Conservation (phyloP, 2,113 vertebrate genomes). For the Callocephalon fimbriatum region DNA sequence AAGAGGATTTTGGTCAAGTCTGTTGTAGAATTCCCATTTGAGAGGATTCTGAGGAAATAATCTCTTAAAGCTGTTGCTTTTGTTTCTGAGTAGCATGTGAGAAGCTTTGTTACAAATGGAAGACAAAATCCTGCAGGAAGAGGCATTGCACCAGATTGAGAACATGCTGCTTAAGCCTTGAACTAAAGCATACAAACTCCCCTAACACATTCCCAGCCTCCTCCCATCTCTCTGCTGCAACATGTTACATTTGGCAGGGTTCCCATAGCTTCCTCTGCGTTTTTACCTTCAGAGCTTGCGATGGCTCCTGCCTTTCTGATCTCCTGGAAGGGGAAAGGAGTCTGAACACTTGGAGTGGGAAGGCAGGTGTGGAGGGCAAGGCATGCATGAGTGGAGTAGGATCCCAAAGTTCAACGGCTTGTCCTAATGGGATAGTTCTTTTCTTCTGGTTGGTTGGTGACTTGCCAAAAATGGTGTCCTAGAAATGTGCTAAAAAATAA, state of each 20-base stretch:
- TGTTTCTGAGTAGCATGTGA: background rate
- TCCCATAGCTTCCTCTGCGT: background rate
- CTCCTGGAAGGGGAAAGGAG: background rate
- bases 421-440: background rate
- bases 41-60: background rate
- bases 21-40: background rate
- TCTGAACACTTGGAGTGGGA: background rate
- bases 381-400: background rate
- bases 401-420: background rate
- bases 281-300: background rate
- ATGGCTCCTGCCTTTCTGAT: background rate
- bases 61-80: background rate
- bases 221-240: background rate
- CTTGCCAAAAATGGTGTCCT: background rate
- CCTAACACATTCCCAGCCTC: background rate
- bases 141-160: background rate
- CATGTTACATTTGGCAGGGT: background rate
- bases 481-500: background rate
- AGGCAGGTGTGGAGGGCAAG: background rate
- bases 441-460: background rate
- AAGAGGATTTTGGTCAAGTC: background rate
- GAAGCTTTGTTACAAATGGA: background rate
- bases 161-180: background rate
- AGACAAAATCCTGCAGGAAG: background rate
- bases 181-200: background rate